These are phyloP conservation scores for Mastacembelus armatus DNA, from an alignment of 2,797 vertebrate species.

Conservation along the genomic window DNA sequence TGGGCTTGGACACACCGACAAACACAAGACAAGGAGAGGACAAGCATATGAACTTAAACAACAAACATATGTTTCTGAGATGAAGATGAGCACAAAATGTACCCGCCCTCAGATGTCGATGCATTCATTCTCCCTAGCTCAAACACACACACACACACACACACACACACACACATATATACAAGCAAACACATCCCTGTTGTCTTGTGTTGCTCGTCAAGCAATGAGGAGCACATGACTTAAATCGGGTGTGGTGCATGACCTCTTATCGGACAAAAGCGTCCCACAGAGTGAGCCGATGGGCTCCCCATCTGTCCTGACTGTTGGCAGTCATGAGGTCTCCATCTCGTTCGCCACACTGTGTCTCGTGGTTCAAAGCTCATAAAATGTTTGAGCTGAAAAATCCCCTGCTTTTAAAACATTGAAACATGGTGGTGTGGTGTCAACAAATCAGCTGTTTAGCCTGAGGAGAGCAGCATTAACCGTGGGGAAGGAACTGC, in stretches of 20 bases:
- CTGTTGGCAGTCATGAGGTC: conserved; percentile 79
- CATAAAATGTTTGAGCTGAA: conserved; percentile 62
- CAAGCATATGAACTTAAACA: conserved; percentile 10
- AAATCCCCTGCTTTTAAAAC: conserved; percentile 60
- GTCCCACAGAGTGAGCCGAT: conserved; percentile 70
- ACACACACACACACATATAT: conserved; percentile 29
- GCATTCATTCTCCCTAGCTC: conserved; percentile 4
- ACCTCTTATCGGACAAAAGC: conserved; percentile 80
- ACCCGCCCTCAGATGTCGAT: conserved; percentile 21
- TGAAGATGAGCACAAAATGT: conserved; percentile 43
- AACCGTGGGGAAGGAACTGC: conserved; percentile 12
- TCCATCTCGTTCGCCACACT: conserved; percentile 67
- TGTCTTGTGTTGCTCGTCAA: conserved; percentile 64
- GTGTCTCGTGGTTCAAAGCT: conserved; percentile 79
- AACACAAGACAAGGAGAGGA: conserved; percentile 29
- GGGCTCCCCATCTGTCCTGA: conserved; percentile 55
- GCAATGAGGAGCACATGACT: conserved; percentile 81
- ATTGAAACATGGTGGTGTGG: conserved; percentile 31
- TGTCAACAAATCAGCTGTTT: conserved; percentile 73
- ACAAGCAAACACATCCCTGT: conserved; percentile 64
- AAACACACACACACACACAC: conserved; percentile 33
- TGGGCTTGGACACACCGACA: conserved; percentile 21
- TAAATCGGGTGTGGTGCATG: conserved; percentile 73
- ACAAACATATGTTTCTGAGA: conserved; percentile 22
- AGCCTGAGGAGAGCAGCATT: conserved; percentile 51